Percentiles rank a stretch among this genome's conserved stretches.
phyloP scores from a whole-genome alignment of 1,140 invertebrate genomes.

The Bombus confusus region DNA sequence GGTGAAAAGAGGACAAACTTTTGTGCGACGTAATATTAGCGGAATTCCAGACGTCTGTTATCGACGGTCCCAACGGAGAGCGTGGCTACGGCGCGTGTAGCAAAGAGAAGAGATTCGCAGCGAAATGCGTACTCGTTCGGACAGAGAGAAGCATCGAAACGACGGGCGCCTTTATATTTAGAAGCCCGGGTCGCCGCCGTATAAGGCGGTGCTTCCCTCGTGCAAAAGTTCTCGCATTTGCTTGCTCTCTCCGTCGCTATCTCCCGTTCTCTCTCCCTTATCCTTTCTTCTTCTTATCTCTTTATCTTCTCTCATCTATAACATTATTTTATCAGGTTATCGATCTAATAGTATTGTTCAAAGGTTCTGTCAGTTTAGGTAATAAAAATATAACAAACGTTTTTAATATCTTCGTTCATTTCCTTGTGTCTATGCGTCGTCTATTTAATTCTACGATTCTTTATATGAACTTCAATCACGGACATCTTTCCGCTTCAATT shows the following conservation, averaged over 20 bases:
- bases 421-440: too few species aligned
- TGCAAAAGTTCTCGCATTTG: constrained; percentile 67
- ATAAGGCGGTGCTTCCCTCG: constrained; percentile 79
- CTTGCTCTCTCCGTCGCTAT: constrained; percentile 35
- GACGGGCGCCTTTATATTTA: constrained; percentile 81
- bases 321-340: neutral
- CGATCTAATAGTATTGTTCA: too few species aligned
- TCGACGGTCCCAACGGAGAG: neutral
- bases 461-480: too few species aligned
- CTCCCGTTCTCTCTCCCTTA: constrained; percentile 10
- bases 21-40: constrained; percentile 18
- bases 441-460: too few species aligned
- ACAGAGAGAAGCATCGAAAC: constrained; percentile 68
- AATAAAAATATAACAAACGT: too few species aligned
- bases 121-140: constrained; percentile 52
- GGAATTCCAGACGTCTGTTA: constrained; percentile 31
- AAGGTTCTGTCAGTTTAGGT: too few species aligned
- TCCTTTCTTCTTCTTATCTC: neutral
- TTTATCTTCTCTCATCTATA: neutral
- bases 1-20: neutral
- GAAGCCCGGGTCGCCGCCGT: constrained; percentile 81
- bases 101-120: constrained; percentile 56
- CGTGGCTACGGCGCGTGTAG: constrained; percentile 5
- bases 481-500: too few species aligned
- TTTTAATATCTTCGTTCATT: too few species aligned